Percentiles rank a stretch among this genome's conserved stretches.
These are phyloP conservation scores for Xenotilapia longispinis DNA, from an alignment of 2,113 vertebrate genomes.

Conservation along the genomic window DNA sequence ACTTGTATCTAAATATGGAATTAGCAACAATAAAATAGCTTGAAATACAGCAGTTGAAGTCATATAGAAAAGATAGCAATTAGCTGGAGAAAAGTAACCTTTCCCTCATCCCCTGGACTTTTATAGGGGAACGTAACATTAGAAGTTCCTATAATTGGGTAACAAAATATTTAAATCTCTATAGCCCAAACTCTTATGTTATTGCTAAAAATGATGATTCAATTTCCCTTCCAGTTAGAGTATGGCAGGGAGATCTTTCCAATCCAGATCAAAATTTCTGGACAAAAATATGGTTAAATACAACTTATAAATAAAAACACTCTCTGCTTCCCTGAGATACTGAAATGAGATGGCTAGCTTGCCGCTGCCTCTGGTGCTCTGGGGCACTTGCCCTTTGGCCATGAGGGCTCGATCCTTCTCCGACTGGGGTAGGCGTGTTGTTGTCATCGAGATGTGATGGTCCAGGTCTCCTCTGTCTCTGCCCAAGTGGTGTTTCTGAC, in stretches of 20 bases:
- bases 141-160: not conserved
- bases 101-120: not conserved
- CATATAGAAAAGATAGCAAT: not conserved
- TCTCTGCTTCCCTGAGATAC: not conserved
- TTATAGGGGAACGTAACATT: not conserved
- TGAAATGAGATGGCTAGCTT: not conserved
- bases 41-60: not conserved
- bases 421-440: not conserved
- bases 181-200: not conserved
- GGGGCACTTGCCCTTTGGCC: not conserved
- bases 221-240: not conserved
- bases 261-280: not conserved
- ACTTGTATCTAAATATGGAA: not conserved
- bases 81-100: rapidly evolving
- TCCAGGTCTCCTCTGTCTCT: not conserved
- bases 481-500: not conserved
- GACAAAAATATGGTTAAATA: not conserved
- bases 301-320: not conserved
- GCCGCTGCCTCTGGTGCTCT: not conserved
- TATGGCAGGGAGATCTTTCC: not conserved
- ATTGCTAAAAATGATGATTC: not conserved
- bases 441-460: not conserved
- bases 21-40: not conserved
- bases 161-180: not conserved
- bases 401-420: not conserved